Evolutionary conservation across 2,888 invertebrate species (phyloP).

Genomic region (Cryptus viduatorius): DNA sequence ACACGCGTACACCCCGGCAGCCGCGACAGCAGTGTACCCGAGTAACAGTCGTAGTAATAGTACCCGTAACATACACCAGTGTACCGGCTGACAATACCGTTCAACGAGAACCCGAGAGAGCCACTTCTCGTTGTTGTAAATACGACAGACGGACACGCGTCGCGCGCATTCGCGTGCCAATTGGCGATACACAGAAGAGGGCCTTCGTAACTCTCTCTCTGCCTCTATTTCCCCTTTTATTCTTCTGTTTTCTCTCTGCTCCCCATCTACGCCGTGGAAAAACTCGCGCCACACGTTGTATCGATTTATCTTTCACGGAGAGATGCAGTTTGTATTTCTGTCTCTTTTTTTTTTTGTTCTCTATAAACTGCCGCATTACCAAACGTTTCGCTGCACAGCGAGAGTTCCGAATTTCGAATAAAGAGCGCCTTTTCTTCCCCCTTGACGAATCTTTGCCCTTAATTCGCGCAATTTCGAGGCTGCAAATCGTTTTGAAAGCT

Average conservation of each 20-base stretch:
- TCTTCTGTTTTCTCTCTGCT: constrained; percentile 12
- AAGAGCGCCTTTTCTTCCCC: background rate
- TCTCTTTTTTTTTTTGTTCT: constrained; percentile 1
- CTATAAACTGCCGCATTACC: background rate
- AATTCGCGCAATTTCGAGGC: constrained; percentile 55
- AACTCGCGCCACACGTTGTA: background rate
- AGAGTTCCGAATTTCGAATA: constrained; percentile 31
- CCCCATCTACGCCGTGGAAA: background rate
- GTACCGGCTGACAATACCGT: constrained; percentile 68
- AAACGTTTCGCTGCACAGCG: background rate
- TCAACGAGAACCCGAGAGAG: constrained; percentile 66
- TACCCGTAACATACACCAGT: constrained; percentile 5
- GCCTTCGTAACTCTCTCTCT: background rate
- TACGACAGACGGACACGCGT: constrained; percentile 67
- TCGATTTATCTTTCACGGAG: constrained; percentile 8
- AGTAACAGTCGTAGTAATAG: constrained; percentile 3
- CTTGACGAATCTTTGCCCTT: constrained; percentile 42
- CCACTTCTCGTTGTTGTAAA: constrained; percentile 68
- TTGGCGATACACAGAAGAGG: constrained; percentile 56
- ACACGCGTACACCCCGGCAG: constrained; percentile 52
- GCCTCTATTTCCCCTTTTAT: background rate
- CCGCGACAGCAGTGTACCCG: constrained; percentile 14
- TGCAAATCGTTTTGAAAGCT: constrained; percentile 47
- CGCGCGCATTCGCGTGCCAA: constrained; percentile 68
- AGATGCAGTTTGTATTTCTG: constrained; percentile 26